Evolutionary conservation across 2,888 invertebrate species (phyloP), one percentile per base, ranked within the genome.

Genomic region (Scaptomyza cyrtandrae): DNA sequence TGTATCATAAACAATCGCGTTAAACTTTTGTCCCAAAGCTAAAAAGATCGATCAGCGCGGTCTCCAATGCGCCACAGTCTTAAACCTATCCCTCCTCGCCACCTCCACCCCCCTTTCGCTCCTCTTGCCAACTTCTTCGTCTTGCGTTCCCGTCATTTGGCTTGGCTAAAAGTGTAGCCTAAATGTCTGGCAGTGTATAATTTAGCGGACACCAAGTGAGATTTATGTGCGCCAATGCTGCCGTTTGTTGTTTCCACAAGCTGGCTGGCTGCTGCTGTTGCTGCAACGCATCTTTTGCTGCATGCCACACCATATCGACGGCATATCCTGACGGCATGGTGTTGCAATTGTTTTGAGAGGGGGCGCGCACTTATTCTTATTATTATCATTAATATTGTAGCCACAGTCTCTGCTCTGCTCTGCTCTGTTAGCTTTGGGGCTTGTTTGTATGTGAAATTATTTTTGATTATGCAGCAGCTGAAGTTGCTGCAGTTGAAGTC

Each of bases 1-100:
- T 92, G 90, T 91, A 91, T 91, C 92, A 92, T 92, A 92, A 92
- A 92, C 92, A 92, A 92, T 92, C 91, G 90, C 89, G 91, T 91
- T 91, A 91, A 91, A 89, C 86, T 88, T 86, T 89, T 89, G 88
- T 90, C 91, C 91, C 86, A 84, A 83, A 91, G 91, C 89, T 84
- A 90, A 86, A 86, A 86, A 90, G 90, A 90, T 90, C 90, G 91
- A 90, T 90, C 90, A 90, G 82, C 73, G 14, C 39, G 39, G 39
- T 39, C 56, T 59, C 46, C 59, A 67, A 27, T 45, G 49, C 59
- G 69, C 60, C 64, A 49, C 60, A 43, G 64, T 56, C 63, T 61
- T 66, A 66, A 57, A 35, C 57, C 64, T 41, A 52, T 14, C 11
- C 37, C n/a, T 14, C 14, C 37, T 46, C 43, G 48, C 16, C 1